Evolutionary conservation across 2,113 vertebrate species (phyloP).

Genomic region (Zootoca vivipara): DNA sequence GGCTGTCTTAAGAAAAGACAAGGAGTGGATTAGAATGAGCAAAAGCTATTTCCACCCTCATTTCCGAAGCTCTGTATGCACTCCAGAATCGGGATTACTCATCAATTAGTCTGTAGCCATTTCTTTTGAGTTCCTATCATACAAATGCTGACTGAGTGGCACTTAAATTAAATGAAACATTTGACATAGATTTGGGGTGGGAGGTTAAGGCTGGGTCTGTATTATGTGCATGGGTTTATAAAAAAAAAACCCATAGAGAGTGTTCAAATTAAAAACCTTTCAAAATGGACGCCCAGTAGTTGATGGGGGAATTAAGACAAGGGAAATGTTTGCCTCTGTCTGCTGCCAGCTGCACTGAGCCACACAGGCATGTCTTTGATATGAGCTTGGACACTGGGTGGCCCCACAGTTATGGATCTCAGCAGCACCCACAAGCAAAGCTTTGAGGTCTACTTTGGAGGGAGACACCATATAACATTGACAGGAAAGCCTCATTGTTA

Average conservation of each 20-base stretch:
- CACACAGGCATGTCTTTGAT: neutral
- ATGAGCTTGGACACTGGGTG: neutral
- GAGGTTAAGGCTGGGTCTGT: accelerated
- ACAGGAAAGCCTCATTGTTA: neutral
- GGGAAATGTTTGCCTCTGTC: neutral
- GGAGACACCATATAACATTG: neutral
- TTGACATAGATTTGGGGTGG: neutral
- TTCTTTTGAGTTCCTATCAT: conserved; percentile 40
- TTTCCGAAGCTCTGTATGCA: conserved; percentile 46
- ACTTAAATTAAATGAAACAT: conserved; percentile 31
- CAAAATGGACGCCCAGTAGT: neutral
- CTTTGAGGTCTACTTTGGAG: neutral
- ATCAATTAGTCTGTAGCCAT: conserved; percentile 35
- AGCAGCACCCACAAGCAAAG: neutral
- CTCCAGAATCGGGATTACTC: conserved; percentile 37
- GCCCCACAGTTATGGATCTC: neutral
- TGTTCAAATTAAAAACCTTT: conserved; percentile 2
- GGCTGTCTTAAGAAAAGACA: conserved; percentile 38
- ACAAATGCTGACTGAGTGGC: conserved; percentile 30
- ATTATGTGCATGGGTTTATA: neutral
- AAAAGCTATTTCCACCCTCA: conserved; percentile 28
- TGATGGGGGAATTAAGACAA: neutral
- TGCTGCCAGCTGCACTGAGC: neutral
- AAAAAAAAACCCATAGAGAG: conserved; percentile 1
- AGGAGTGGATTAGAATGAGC: conserved; percentile 42